Evolutionary conservation across 2,888 invertebrate genomes (phyloP).

Genomic region (Lycaena phlaeas): DNA sequence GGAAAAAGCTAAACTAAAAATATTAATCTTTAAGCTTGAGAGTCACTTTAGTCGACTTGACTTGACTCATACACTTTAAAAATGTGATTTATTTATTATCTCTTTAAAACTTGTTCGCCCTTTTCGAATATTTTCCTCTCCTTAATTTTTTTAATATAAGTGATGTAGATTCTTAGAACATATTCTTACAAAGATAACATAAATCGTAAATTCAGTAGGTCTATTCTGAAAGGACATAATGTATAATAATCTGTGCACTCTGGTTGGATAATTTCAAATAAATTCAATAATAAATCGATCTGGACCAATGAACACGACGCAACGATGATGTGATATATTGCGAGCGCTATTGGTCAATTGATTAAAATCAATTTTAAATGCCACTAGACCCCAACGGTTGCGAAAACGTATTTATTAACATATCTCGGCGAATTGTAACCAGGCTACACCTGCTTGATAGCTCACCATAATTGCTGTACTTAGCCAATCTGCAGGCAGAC

Average conservation of each 20-base stretch:
- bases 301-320: conserved; percentile 3
- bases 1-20: too few relatives aligned
- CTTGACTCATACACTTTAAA: too few relatives aligned
- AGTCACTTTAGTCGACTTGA: too few relatives aligned
- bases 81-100: too few relatives aligned
- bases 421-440: conserved; percentile 15
- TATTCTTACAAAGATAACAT: too few relatives aligned
- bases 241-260: not conserved
- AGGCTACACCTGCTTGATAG: conserved; percentile 24
- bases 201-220: too few relatives aligned
- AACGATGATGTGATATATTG: conserved; percentile 1
- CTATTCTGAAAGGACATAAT: too few relatives aligned
- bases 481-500: conserved; percentile 23
- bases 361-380: conserved; percentile 6
- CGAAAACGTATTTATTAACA: conserved; percentile 19
- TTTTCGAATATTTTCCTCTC: too few relatives aligned
- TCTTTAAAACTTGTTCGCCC: too few relatives aligned
- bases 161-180: too few relatives aligned
- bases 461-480: conserved; percentile 27
- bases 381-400: not conserved
- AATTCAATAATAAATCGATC: not conserved
- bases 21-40: too few relatives aligned
- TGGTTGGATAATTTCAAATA: conserved; percentile 11
- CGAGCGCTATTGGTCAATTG: conserved; percentile 5
- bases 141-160: too few relatives aligned